Percentiles rank a stretch among this genome's conserved stretches.
Conservation (phyloP, 2,113 vertebrate species). For the Oxyura jamaicensis region DNA sequence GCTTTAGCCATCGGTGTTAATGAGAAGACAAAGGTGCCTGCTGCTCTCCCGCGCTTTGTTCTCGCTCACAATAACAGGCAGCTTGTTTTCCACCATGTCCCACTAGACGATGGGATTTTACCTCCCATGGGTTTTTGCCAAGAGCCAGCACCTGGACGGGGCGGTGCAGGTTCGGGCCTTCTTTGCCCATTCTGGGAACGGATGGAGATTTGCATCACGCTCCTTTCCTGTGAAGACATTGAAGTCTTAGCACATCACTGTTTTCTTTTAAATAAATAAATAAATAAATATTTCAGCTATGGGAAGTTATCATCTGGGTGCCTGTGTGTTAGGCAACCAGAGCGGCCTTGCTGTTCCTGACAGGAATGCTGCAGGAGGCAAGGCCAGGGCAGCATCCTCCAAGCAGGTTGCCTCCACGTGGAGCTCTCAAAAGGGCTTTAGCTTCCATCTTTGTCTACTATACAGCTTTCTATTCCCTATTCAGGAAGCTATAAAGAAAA, state of each 20-base stretch:
- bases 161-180: not conserved
- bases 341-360: not conserved
- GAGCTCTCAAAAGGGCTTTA: not conserved
- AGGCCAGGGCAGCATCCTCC: not conserved
- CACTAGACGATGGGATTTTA: not conserved
- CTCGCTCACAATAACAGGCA: not conserved
- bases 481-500: not conserved
- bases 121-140: not conserved
- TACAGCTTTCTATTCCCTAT: not conserved
- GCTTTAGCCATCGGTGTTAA: constrained; percentile 48
- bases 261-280: not conserved
- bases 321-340: not conserved
- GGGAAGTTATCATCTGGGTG: not conserved
- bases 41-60: constrained; percentile 11
- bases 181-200: not conserved
- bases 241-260: not conserved
- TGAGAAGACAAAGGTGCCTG: constrained; percentile 60
- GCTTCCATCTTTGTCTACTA: not conserved
- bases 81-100: not conserved
- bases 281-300: not conserved
- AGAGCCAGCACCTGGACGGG: not conserved
- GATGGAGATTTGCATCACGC: not conserved
- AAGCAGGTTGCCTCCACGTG: not conserved
- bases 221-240: not conserved
- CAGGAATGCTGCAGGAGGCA: not conserved